A percentile compares a stretch with the other conserved stretches of the same genome.
phyloP scores from a whole-genome alignment of 2,113 vertebrate genomes.

The Chascanopsetta lugubris region DNA sequence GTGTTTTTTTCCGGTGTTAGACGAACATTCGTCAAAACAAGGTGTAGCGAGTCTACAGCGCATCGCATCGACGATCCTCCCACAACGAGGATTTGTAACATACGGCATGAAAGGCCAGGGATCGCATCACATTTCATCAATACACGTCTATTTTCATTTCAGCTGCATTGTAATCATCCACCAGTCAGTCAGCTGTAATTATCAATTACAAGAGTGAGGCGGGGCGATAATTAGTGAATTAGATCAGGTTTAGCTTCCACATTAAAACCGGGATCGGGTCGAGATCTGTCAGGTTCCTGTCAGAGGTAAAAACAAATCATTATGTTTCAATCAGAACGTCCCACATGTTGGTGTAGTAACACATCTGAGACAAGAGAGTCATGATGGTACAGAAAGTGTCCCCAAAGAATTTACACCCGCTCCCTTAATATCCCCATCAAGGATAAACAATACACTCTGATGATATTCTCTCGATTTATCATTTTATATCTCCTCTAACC shows the following conservation, averaged over 20 bases:
- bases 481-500: no score
- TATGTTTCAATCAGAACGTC: conserved; percentile 7
- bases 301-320: conserved; percentile 3
- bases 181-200: conserved; percentile 65
- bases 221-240: conserved; percentile 57
- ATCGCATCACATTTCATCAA: conserved; percentile 51
- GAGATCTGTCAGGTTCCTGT: conserved; percentile 39
- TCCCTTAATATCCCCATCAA: background rate
- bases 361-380: background rate
- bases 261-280: conserved; percentile 48
- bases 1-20: no score
- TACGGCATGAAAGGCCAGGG: background rate
- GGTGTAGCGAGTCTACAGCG: background rate
- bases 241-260: conserved; percentile 41
- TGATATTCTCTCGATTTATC: no score
- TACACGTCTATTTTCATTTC: conserved; percentile 64
- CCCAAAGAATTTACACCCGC: background rate
- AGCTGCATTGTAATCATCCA: conserved; percentile 61
- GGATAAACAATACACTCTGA: no score
- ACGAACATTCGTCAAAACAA: no score
- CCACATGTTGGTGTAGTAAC: background rate
- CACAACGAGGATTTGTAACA: background rate
- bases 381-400: no score
- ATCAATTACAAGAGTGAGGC: conserved; percentile 66
- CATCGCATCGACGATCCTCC: background rate